A percentile compares a stretch with the other conserved stretches of the same genome.
Conservation (phyloP, 2,797 vertebrate genomes). For the Chromis chromis region DNA sequence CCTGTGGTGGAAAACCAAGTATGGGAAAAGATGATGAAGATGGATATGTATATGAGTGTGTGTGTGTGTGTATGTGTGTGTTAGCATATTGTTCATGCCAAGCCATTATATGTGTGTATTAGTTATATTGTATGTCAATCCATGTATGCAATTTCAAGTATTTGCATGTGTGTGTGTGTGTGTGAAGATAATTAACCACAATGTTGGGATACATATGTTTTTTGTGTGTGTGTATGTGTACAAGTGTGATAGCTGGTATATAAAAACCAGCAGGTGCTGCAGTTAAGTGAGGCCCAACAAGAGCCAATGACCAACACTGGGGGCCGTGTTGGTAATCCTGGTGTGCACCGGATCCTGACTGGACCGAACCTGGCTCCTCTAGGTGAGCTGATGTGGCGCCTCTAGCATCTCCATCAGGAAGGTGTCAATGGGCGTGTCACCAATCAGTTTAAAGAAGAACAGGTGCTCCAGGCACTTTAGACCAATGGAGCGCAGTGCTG, state of each 20-base stretch:
- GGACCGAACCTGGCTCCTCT: constrained; percentile 58
- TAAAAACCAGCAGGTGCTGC: constrained; percentile 72
- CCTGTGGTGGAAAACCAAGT: constrained; percentile 39
- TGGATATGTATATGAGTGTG: constrained; percentile 17
- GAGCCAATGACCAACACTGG: constrained; percentile 49
- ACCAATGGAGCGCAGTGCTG: constrained; percentile 92
- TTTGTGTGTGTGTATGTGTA: constrained; percentile 33
- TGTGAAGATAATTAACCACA: constrained; percentile 39
- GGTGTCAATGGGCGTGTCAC: constrained; percentile 95
- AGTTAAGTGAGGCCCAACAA: constrained; percentile 68
- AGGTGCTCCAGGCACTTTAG: constrained; percentile 95
- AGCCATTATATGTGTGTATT: constrained; percentile 46
- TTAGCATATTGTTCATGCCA: constrained; percentile 55
- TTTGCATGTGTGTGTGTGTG: constrained; percentile 37
- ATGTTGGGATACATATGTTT: constrained; percentile 34
- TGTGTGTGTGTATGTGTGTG: constrained; percentile 22
- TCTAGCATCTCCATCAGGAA: constrained; percentile 97
- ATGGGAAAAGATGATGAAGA: constrained; percentile 28
- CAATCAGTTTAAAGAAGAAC: constrained; percentile 97
- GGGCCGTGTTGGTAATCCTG: constrained; percentile 66
- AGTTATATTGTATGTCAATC: constrained; percentile 40
- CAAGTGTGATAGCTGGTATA: constrained; percentile 50
- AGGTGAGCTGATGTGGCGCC: constrained; percentile 92
- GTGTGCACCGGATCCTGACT: constrained; percentile 63
- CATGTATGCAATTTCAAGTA: constrained; percentile 33